phyloP scores from a whole-genome alignment of 1,140 invertebrate species.

The Tetragonula clypearis region DNA sequence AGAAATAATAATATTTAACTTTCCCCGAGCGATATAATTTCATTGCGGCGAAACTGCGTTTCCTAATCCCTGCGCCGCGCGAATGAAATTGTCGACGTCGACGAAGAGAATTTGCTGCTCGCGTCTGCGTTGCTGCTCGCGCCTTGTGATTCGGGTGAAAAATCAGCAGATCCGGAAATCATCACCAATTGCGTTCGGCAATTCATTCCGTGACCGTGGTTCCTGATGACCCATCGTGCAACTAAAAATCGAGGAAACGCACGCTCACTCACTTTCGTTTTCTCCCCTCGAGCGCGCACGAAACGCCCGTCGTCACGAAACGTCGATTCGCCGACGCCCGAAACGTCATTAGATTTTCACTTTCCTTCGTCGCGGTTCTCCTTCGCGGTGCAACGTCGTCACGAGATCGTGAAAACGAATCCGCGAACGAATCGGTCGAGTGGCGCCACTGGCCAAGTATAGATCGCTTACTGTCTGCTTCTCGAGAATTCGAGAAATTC shows the following conservation, averaged over 20 bases:
- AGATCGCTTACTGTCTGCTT: too few species aligned
- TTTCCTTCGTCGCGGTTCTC: background rate
- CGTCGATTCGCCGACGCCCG: background rate
- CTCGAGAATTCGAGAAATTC: too few species aligned
- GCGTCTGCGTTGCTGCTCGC: background rate
- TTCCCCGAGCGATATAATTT: background rate
- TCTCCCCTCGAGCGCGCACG: background rate
- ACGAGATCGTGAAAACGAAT: conserved; percentile 11
- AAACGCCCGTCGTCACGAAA: background rate
- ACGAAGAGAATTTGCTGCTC: background rate
- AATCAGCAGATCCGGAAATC: background rate
- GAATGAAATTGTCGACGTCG: background rate
- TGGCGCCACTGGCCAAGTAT: too few species aligned
- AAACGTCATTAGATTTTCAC: conserved; percentile 1
- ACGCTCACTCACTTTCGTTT: background rate
- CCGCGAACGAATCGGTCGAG: too few species aligned
- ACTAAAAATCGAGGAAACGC: background rate
- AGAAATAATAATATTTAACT: conserved; percentile 9
- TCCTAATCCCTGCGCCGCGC: background rate
- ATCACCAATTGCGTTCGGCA: background rate
- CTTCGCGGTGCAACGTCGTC: background rate
- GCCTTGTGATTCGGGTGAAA: background rate
- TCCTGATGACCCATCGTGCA: background rate
- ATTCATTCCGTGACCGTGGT: background rate
- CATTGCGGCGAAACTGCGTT: background rate